A percentile compares a stretch with the other conserved stretches of the same genome.
Evolutionary conservation across 2,797 vertebrate species (phyloP).

Genomic region (Apogon talboti): DNA sequence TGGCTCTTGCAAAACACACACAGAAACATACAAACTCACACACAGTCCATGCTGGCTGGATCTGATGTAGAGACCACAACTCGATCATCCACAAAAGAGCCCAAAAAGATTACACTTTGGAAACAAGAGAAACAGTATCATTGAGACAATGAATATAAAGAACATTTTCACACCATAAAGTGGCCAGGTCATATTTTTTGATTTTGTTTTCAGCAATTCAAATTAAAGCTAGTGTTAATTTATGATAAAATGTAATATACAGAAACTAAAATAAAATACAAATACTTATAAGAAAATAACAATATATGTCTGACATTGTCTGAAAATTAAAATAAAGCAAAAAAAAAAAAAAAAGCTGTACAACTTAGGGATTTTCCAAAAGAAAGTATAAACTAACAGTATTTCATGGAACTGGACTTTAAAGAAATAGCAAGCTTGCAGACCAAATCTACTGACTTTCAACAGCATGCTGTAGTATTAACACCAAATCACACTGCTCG

Average conservation of each 20-base stretch:
- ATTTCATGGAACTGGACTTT: conserved; percentile 77
- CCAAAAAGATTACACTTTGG: conserved; percentile 83
- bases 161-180: conserved; percentile 85
- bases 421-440: conserved; percentile 79
- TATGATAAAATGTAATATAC: conserved; percentile 90
- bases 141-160: conserved; percentile 80
- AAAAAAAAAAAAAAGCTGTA: conserved; percentile 87
- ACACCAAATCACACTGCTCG: conserved; percentile 78
- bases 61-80: conserved; percentile 74
- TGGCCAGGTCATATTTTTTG: conserved; percentile 82
- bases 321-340: conserved; percentile 84
- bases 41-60: conserved; percentile 82
- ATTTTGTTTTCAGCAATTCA: conserved; percentile 82
- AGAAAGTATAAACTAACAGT: conserved; percentile 76
- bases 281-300: conserved; percentile 86
- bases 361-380: conserved; percentile 82
- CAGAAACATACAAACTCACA: conserved; percentile 52
- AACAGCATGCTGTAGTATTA: conserved; percentile 79
- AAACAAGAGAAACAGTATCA: conserved; percentile 81
- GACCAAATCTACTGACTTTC: conserved; percentile 76
- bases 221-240: conserved; percentile 96
- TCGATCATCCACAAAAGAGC: conserved; percentile 75
- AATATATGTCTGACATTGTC: conserved; percentile 90
- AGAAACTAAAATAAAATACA: conserved; percentile 91
- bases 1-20: conserved; percentile 79